A percentile compares a stretch with the other conserved stretches of the same genome.
These are phyloP conservation scores for Tillus elongatus DNA, from an alignment of 2,888 invertebrate genomes.

Conservation along the genomic window DNA sequence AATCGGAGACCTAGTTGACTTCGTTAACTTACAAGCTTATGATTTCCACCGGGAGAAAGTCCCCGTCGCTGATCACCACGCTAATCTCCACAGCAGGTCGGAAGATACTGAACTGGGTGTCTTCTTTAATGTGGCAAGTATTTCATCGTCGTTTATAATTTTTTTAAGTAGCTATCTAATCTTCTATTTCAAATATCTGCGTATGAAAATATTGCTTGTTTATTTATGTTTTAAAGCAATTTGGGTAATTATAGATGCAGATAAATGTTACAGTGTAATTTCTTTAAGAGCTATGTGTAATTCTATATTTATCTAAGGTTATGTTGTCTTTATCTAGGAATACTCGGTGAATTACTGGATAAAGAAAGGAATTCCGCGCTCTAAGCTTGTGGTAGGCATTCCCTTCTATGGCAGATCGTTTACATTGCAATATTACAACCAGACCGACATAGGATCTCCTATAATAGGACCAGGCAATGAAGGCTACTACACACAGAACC, in stretches of 20 bases:
- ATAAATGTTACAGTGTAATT: too few species aligned
- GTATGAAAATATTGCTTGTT: too few species aligned
- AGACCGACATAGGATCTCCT: conserved; percentile 50
- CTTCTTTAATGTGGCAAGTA: conserved; percentile 46
- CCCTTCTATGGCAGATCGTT: conserved; percentile 67
- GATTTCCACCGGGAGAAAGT: conserved; percentile 46
- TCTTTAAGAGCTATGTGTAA: too few species aligned
- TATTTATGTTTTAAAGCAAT: too few species aligned
- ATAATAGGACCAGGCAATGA: conserved; percentile 54
- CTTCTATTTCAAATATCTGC: too few species aligned
- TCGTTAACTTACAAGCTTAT: conserved; percentile 61
- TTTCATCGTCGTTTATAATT: background rate
- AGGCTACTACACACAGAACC: conserved; percentile 58
- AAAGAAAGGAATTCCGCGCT: conserved; percentile 53
- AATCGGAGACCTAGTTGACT: conserved; percentile 54
- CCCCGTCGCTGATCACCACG: conserved; percentile 44
- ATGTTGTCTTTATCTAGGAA: conserved; percentile 48
- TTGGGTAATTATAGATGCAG: too few species aligned
- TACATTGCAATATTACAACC: conserved; percentile 49
- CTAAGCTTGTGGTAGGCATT: conserved; percentile 62
- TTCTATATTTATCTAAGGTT: too few species aligned
- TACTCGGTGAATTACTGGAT: conserved; percentile 60
- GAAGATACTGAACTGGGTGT: conserved; percentile 45
- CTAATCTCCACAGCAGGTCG: conserved; percentile 44
- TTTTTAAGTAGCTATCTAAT: too few species aligned